Conservation (phyloP, 2,797 vertebrate genomes). For the Microchirus variegatus region DNA sequence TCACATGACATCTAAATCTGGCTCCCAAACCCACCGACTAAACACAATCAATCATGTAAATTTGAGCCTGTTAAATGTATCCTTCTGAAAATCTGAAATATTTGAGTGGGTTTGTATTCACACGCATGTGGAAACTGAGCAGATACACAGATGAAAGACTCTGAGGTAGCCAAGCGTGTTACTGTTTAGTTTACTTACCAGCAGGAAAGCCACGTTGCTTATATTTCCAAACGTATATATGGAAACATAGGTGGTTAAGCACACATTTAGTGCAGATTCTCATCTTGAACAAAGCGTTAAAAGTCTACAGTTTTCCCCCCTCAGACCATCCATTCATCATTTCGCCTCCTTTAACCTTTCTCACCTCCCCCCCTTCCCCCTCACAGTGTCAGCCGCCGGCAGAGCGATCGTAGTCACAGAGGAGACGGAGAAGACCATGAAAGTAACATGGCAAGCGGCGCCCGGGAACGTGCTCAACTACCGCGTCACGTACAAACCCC, state of each 20-base stretch:
- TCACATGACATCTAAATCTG: conserved; percentile 38
- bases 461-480: conserved; percentile 94
- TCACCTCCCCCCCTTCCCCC: conserved; percentile 1
- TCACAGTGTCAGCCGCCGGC: conserved; percentile 86
- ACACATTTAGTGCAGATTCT: conserved; percentile 40
- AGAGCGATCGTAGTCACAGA: conserved; percentile 88
- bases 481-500: conserved; percentile 90
- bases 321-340: conserved; percentile 31
- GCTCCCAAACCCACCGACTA: conserved; percentile 35
- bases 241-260: conserved; percentile 40
- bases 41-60: conserved; percentile 63
- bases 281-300: conserved; percentile 5
- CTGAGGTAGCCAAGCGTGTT: conserved; percentile 41
- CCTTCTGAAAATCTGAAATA: conserved; percentile 34
- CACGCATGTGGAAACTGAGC: conserved; percentile 59
- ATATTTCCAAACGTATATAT: conserved; percentile 55
- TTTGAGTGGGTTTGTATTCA: conserved; percentile 46
- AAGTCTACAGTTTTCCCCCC: no score
- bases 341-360: conserved; percentile 25
- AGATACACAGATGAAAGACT: conserved; percentile 57
- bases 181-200: conserved; percentile 58
- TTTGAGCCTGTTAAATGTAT: conserved; percentile 55
- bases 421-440: conserved; percentile 93
- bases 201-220: conserved; percentile 50
- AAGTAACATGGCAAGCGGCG: conserved; percentile 90